Evolutionary conservation across 2,797 vertebrate genomes (phyloP).

Genomic region (Apogon talboti): DNA sequence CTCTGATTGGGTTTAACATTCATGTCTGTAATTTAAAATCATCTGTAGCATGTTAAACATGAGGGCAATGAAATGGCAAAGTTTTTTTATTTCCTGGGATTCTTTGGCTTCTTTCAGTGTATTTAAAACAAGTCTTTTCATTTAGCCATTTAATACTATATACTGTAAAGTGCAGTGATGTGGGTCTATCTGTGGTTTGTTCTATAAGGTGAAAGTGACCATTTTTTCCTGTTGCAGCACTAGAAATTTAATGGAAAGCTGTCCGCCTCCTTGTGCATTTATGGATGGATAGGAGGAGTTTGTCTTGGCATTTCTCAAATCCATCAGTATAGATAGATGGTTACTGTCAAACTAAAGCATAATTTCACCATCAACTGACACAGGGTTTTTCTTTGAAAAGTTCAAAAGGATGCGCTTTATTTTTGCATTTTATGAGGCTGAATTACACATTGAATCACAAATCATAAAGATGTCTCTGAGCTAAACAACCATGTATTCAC

Average conservation of each 20-base stretch:
- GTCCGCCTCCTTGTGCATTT: slow-evolving; percentile 15
- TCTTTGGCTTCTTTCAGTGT: too few species aligned
- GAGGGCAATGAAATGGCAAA: too few species aligned
- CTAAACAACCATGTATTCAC: not conserved
- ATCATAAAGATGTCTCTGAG: not conserved
- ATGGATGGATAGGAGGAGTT: slow-evolving; percentile 27
- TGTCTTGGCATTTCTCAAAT: slow-evolving; percentile 35
- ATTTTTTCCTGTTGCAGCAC: slow-evolving; percentile 4
- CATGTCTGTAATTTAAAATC: not conserved
- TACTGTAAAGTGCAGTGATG: slow-evolving; percentile 38
- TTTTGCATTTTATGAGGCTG: not conserved
- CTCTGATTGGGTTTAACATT: not conserved
- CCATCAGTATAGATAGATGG: slow-evolving; percentile 27
- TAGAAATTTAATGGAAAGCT: slow-evolving; percentile 2
- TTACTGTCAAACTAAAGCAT: not conserved
- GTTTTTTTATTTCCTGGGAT: too few species aligned
- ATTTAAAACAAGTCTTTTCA: not conserved
- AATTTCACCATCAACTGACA: slow-evolving; percentile 4
- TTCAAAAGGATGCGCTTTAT: not conserved
- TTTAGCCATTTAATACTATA: slow-evolving; percentile 12
- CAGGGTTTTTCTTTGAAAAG: slow-evolving; percentile 7
- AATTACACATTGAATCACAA: not conserved
- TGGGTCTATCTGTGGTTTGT: slow-evolving; percentile 27
- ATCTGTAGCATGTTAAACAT: not conserved
- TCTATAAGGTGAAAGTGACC: slow-evolving; percentile 46